Base-by-base conservation (phyloP, 2,888 invertebrate genomes). In the Drosophila paucipuncta region DNA sequence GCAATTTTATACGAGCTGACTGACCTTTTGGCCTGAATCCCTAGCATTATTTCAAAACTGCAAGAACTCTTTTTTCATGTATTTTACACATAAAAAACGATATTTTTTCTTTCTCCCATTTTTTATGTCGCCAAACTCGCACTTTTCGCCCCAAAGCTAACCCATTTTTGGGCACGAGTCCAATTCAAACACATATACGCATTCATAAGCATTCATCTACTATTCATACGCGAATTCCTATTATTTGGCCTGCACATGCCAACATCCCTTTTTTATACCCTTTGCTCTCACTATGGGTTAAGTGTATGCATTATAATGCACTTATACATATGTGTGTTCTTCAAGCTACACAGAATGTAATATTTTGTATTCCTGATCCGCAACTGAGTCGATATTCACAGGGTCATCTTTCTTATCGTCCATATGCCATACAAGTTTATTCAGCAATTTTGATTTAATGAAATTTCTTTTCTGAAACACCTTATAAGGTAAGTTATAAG, bases 11-110 rank as follows among this genome's bases (percentile, higher is more conserved):
- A 43, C 30, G 50, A 41, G 52, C 67, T 82, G 83, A 83, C 77
- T 85, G 85, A 85, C 79, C 83, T 75, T 80, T 83, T 85, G 82
- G 64, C 85, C 83, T 64, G 70, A 65, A 74, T 70, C 59, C 41
- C 31, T 55, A 55, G 68, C 54, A 70, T 55, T 69, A 75, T 71
- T 78, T 69, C 41, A 70, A 13, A 60, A 53, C 66, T 30, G 22
- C 52, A 62, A 72, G 25, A 52, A 25, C 13, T 25, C 18, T 7
- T 7, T 33, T n/a, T 33, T 43, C 16, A 22, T 30, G 5, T 33
- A 28, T 11, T 37, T 47, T 28, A 31, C 31, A 31, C 22, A 31
- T 22, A 31, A 3, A 22, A 58, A 58, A 58, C 30, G n/a, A 53
- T 22, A 25, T 11, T 28, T 57, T 47, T 52, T 37, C 11, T 33